These are phyloP conservation scores for Micrasema minimum DNA, from an alignment of 1,140 invertebrate species.

Conservation along the genomic window DNA sequence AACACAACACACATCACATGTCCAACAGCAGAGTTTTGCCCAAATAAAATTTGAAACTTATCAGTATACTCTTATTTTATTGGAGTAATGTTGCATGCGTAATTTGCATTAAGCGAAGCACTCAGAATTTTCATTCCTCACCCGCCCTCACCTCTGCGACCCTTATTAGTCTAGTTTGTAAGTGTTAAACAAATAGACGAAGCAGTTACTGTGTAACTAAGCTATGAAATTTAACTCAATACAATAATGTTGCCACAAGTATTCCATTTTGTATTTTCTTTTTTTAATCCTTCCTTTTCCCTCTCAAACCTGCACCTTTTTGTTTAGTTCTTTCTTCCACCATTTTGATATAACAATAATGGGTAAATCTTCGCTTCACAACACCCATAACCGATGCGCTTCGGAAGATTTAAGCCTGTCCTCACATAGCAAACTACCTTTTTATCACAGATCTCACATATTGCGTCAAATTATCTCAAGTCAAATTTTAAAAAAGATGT, in stretches of 20 bases:
- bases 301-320: conserved; percentile 20
- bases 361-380: neutral
- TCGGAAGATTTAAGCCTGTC: no score
- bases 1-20: conserved; percentile 37
- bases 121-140: conserved; percentile 37
- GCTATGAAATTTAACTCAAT: conserved; percentile 70
- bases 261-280: conserved; percentile 52
- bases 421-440: no score
- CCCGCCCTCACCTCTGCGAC: neutral
- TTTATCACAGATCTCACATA: no score
- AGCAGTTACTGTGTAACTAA: conserved; percentile 76
- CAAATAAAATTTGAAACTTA: conserved; percentile 48
- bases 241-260: conserved; percentile 74
- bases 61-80: conserved; percentile 47
- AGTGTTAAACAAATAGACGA: conserved; percentile 68
- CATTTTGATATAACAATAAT: conserved; percentile 10
- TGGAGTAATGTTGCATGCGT: conserved; percentile 45
- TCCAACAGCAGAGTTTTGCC: conserved; percentile 45
- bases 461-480: no score
- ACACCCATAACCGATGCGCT: neutral
- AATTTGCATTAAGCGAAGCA: conserved; percentile 26
- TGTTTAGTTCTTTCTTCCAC: neutral
- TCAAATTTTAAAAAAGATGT: no score
- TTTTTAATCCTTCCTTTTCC: conserved; percentile 31
- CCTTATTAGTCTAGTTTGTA: conserved; percentile 61